Conservation (phyloP, 1,140 invertebrate genomes). For the Holcopasites calliopsidis region DNA sequence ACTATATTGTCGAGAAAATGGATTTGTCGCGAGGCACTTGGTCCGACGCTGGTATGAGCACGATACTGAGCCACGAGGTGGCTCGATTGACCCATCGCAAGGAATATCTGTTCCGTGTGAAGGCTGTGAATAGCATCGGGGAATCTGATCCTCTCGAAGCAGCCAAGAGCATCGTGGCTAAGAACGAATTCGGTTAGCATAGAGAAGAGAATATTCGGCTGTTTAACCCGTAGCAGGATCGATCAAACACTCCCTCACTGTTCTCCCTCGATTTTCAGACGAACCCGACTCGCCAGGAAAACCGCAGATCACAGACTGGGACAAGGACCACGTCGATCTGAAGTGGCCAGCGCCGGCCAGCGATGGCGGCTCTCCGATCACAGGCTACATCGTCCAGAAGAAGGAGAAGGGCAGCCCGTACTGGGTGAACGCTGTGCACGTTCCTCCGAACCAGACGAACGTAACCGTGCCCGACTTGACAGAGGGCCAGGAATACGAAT, state of each 20-base stretch:
- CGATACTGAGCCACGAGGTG: slow-evolving; percentile 90
- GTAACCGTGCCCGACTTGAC: slow-evolving; percentile 92
- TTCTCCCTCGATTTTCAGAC: too few relatives aligned
- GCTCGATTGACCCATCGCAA: slow-evolving; percentile 94
- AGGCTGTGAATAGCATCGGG: slow-evolving; percentile 96
- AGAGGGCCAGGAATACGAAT: slow-evolving; percentile 98
- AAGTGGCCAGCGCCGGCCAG: slow-evolving; percentile 92
- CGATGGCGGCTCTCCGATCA: slow-evolving; percentile 95
- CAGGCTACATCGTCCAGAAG: slow-evolving; percentile 97
- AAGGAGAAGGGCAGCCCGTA: slow-evolving; percentile 95
- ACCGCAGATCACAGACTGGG: slow-evolving; percentile 92
- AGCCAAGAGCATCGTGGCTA: slow-evolving; percentile 92
- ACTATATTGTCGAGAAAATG: slow-evolving; percentile 99
- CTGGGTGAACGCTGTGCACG: slow-evolving; percentile 93
- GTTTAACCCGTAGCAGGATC: too few relatives aligned
- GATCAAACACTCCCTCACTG: too few relatives aligned
- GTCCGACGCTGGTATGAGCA: slow-evolving; percentile 95
- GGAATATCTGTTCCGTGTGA: slow-evolving; percentile 94
- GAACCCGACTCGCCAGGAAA: slow-evolving; percentile 95
- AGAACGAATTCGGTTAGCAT: slow-evolving; percentile 90
- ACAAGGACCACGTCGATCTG: slow-evolving; percentile 94
- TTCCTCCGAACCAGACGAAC: slow-evolving; percentile 88
- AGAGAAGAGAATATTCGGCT: too few relatives aligned
- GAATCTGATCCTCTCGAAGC: slow-evolving; percentile 95
- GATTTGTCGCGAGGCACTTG: slow-evolving; percentile 96